phyloP scores from a whole-genome alignment of 2,888 invertebrate genomes.

The Bimastos eiseni region DNA sequence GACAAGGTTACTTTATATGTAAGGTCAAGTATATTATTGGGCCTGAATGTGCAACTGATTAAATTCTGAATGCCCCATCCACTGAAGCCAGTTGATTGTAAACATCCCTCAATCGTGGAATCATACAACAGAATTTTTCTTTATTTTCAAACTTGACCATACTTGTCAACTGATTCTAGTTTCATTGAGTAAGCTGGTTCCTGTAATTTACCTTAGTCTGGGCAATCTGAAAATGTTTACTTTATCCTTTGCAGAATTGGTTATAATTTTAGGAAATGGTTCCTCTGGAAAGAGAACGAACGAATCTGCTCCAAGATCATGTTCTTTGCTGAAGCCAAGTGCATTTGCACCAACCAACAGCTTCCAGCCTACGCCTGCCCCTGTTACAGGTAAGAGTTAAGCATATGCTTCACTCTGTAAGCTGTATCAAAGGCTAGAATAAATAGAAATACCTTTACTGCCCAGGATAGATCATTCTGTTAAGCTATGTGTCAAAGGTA shows the following conservation, averaged over 20 bases:
- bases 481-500: not conserved
- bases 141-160: too few species aligned
- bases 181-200: too few species aligned
- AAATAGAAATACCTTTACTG: not conserved
- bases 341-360: constrained; percentile 14
- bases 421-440: not conserved
- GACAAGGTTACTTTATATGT: too few species aligned
- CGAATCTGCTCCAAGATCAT: not conserved
- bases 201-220: too few species aligned
- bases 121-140: too few species aligned
- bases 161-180: too few species aligned
- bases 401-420: not conserved
- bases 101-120: too few species aligned
- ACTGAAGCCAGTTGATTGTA: too few species aligned
- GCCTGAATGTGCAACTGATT: too few species aligned
- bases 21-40: too few species aligned
- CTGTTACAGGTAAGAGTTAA: not conserved
- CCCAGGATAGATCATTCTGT: not conserved
- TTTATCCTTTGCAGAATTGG: not conserved
- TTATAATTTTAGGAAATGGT: not conserved
- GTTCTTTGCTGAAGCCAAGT: constrained; percentile 16
- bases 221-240: not conserved
- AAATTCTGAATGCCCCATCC: too few species aligned
- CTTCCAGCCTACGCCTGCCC: not conserved
- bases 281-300: constrained; percentile 8